Percentiles rank a stretch among this genome's conserved stretches.
phyloP scores from a whole-genome alignment of 2,113 vertebrate species.

The Ibidorhyncha struthersii region DNA sequence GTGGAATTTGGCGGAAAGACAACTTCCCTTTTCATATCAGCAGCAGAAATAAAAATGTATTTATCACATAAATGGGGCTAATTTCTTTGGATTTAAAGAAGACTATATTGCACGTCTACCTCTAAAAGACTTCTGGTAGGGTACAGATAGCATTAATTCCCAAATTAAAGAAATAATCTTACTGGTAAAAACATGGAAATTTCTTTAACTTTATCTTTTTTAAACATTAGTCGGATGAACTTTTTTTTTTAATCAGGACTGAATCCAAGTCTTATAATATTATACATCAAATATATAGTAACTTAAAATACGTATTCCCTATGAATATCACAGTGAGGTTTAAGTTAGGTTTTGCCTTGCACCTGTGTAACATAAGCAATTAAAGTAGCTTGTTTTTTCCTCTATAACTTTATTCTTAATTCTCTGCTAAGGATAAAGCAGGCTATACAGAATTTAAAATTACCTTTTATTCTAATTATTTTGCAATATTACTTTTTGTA shows the following conservation, averaged over 20 bases:
- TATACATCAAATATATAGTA: background rate
- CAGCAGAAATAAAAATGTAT: constrained; percentile 8
- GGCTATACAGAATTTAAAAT: background rate
- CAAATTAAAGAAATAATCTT: background rate
- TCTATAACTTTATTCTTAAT: background rate
- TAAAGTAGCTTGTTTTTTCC: background rate
- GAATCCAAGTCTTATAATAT: background rate
- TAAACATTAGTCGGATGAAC: background rate
- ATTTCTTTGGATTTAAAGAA: background rate
- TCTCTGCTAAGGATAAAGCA: background rate
- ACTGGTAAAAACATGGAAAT: background rate
- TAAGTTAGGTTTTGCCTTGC: background rate
- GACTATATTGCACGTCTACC: background rate
- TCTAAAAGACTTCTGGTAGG: background rate
- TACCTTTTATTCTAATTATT: background rate
- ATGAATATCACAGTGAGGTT: background rate
- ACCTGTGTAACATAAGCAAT: background rate
- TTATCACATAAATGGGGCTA: background rate
- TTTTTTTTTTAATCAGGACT: background rate
- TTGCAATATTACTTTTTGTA: background rate
- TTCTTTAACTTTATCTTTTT: background rate
- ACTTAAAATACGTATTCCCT: background rate
- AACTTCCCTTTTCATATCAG: background rate
- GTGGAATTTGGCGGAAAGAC: background rate
- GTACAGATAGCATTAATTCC: background rate